These are phyloP conservation scores for Tangara arthus DNA, from an alignment of 2,797 vertebrate genomes.

Conservation along the genomic window DNA sequence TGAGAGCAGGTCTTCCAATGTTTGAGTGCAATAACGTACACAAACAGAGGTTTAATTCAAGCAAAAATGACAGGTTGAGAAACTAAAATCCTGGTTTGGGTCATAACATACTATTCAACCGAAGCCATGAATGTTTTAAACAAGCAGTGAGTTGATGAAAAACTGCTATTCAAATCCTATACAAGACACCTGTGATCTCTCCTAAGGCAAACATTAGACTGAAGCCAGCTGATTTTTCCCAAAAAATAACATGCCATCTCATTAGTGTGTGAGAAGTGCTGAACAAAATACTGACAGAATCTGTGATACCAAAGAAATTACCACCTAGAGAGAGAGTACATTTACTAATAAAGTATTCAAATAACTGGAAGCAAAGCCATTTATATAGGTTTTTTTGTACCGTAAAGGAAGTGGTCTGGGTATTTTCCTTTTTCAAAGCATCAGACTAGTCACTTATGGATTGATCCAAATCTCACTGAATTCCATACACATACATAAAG, in stretches of 20 bases:
- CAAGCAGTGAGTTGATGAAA: neutral
- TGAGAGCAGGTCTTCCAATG: neutral
- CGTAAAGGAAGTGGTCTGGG: accelerated
- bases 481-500: neutral
- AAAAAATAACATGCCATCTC: neutral
- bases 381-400: neutral
- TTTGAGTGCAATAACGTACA: neutral
- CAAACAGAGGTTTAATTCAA: neutral
- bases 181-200: neutral
- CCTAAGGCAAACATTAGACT: neutral
- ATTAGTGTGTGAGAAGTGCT: neutral
- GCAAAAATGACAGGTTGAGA: neutral
- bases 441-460: neutral
- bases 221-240: neutral
- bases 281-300: neutral
- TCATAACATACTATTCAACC: neutral
- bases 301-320: neutral
- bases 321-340: neutral
- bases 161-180: neutral
- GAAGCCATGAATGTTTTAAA: neutral
- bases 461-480: neutral
- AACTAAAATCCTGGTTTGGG: neutral
- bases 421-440: neutral
- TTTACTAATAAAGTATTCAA: neutral
- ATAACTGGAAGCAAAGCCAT: neutral